Evolutionary conservation across 2,888 invertebrate species (phyloP), one percentile per base, ranked within the genome.

Genomic region (Mamestra brassicae): DNA sequence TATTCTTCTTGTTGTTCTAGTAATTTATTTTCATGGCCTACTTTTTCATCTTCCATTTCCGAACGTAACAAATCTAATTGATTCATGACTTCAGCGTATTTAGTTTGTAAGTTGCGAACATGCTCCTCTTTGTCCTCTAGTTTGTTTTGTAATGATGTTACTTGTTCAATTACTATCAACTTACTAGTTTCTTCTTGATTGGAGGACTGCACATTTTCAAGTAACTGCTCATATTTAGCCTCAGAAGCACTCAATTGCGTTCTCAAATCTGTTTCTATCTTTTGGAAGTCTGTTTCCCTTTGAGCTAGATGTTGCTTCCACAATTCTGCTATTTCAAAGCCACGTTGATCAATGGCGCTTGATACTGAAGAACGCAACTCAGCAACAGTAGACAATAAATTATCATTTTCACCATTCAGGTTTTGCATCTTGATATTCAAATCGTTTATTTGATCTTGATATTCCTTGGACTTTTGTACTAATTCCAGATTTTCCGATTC

Each of bases 221-320:
- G 89, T 81, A 96, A 90, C 79, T 95, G 94, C 79, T 96, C 96
- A 87, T 96, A 96, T 88, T 96, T 96, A 3, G 90, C 92, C 88
- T 97, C 97, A 62, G 96, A 91, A 81, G 95, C 94, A 83, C 89
- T 93, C 50, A 97, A 92, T 92, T 97, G 97, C 61, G 91, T 92
- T 85, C 96, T 93, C 13, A 97, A 92, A 67, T 95, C 95, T 70
- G 93, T 91, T 92, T 97, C 97, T 7, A 91, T 89, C 81, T 95
- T 94, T 77, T 96, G 94, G 88, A 97, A 97, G 85, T 97, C 97
- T 13, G 92, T 94, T 94, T 98, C 97, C 60, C 97, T 96, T 85
- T 97, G 96, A n/a, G 97, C 95, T 74, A 98, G 90, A 92, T 98
- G 98, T 82, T 97, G 96, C 88, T 98, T 97, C 98, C 98, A 98